A percentile compares a stretch with the other conserved stretches of the same genome.
Evolutionary conservation across 2,797 vertebrate genomes (phyloP).

Genomic region (Cynodonichthys magdalenae): DNA sequence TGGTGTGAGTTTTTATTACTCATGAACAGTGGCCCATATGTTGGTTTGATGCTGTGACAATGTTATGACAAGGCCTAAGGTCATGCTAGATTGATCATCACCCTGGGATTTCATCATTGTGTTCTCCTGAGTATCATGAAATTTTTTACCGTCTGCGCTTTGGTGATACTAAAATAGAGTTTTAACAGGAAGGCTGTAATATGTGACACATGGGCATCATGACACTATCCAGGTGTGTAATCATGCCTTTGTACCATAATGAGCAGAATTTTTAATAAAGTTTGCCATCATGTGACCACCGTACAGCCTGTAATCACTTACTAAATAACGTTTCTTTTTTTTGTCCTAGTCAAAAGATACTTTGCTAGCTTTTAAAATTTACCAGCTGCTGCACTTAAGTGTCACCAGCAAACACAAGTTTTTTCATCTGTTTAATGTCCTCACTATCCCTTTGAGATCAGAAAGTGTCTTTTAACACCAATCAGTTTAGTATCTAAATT

Average conservation of each 20-base stretch:
- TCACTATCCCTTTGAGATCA: too few relatives aligned
- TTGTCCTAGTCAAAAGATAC: constrained; percentile 32
- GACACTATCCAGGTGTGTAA: not conserved
- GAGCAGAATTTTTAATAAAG: constrained; percentile 16
- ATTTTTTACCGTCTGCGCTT: constrained; percentile 29
- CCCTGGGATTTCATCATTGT: constrained; percentile 57
- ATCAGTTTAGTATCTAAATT: too few relatives aligned
- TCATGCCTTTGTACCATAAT: constrained; percentile 20
- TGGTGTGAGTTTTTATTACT: constrained; percentile 56
- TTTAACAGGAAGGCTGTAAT: constrained; percentile 19
- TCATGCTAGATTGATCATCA: constrained; percentile 59
- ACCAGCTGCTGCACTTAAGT: constrained; percentile 67
- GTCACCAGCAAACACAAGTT: constrained; percentile 40
- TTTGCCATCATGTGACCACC: constrained; percentile 38
- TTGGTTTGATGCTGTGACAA: constrained; percentile 55
- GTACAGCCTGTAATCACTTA: constrained; percentile 45
- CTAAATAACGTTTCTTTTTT: constrained; percentile 54
- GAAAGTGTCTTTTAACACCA: too few relatives aligned
- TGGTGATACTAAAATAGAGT: constrained; percentile 20
- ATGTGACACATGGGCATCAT: not conserved
- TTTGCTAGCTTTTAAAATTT: constrained; percentile 25
- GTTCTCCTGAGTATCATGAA: constrained; percentile 23
- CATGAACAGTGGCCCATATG: constrained; percentile 41
- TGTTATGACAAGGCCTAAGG: constrained; percentile 70
- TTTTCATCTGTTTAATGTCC: too few relatives aligned